Evolutionary conservation across 2,797 vertebrate species (phyloP).

Genomic region (Sebastes oblongus): DNA sequence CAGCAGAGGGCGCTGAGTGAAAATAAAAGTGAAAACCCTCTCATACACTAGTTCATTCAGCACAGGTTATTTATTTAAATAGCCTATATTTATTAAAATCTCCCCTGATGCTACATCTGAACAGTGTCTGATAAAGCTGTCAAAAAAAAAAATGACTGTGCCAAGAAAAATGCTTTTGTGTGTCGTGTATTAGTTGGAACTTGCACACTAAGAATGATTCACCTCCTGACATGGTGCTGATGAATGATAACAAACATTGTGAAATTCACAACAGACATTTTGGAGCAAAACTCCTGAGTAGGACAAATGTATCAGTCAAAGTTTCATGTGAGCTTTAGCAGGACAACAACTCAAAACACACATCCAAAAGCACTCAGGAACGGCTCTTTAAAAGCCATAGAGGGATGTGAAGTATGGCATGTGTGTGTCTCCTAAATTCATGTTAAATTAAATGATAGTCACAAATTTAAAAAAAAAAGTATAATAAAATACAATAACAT

Average conservation of each 20-base stretch:
- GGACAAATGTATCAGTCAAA: neutral
- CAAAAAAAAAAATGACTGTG: neutral
- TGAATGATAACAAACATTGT: neutral
- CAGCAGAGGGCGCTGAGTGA: conserved; percentile 45
- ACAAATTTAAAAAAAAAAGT: neutral
- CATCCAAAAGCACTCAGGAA: no score
- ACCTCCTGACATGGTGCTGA: neutral
- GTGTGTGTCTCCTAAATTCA: neutral
- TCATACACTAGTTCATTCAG: neutral
- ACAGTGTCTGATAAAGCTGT: neutral
- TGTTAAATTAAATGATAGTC: neutral
- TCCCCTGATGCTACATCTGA: neutral
- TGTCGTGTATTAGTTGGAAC: neutral
- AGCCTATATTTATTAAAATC: neutral
- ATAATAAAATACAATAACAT: neutral
- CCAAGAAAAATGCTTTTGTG: neutral
- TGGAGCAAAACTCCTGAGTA: neutral
- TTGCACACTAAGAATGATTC: neutral
- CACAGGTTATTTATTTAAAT: neutral
- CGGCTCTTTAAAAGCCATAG: neutral
- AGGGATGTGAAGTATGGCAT: neutral
- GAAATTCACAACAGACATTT: neutral
- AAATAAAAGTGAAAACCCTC: neutral
- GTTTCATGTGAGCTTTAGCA: neutral
- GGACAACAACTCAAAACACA: neutral